Percentiles rank a stretch among this genome's conserved stretches.
Evolutionary conservation across 30 jellyfish, hydroid and myxozoan species (phyloP).

Genomic region (Aurelia sp.): DNA sequence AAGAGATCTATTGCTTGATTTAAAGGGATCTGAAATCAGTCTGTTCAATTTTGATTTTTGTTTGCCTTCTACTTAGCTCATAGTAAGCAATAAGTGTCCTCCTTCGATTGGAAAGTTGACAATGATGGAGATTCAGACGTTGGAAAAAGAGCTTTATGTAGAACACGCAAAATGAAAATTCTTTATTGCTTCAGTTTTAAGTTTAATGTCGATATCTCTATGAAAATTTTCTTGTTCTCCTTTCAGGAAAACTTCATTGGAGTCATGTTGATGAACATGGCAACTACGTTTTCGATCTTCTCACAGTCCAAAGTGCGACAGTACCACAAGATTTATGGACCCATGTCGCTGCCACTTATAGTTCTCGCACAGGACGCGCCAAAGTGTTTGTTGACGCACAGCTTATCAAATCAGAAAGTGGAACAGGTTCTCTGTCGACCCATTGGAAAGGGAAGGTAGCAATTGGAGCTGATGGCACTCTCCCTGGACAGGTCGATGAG

Average conservation of each 20-base stretch:
- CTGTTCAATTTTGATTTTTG: too few relatives aligned
- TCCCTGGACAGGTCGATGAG: slow-evolving; percentile 98
- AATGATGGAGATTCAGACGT: too few relatives aligned
- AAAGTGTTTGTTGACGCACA: slow-evolving; percentile 88
- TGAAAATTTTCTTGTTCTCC: too few relatives aligned
- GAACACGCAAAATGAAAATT: too few relatives aligned
- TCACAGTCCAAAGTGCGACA: slow-evolving; percentile 85
- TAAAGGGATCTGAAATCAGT: too few relatives aligned
- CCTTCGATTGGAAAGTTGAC: too few relatives aligned
- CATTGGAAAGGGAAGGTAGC: slow-evolving; percentile 92
- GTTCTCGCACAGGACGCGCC: slow-evolving; percentile 83
- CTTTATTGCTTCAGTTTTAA: too few relatives aligned
- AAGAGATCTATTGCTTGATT: too few relatives aligned
- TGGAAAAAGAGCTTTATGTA: too few relatives aligned
- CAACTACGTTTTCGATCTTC: slow-evolving; percentile 77
- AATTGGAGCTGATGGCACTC: slow-evolving; percentile 91
- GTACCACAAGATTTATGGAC: slow-evolving; percentile 99
- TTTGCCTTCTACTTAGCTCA: too few relatives aligned
- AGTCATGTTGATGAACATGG: slow-evolving; percentile 80
- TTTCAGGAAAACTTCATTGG: slow-evolving; percentile 90
- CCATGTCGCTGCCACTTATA: slow-evolving; percentile 95
- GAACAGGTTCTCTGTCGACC: slow-evolving; percentile 87
- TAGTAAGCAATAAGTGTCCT: too few relatives aligned
- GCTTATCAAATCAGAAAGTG: slow-evolving; percentile 81
- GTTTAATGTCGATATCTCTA: too few relatives aligned